Percentiles rank a stretch among this genome's conserved stretches.
Evolutionary conservation across 2,113 vertebrate genomes (phyloP).

Genomic region (Nematolebias whitei): DNA sequence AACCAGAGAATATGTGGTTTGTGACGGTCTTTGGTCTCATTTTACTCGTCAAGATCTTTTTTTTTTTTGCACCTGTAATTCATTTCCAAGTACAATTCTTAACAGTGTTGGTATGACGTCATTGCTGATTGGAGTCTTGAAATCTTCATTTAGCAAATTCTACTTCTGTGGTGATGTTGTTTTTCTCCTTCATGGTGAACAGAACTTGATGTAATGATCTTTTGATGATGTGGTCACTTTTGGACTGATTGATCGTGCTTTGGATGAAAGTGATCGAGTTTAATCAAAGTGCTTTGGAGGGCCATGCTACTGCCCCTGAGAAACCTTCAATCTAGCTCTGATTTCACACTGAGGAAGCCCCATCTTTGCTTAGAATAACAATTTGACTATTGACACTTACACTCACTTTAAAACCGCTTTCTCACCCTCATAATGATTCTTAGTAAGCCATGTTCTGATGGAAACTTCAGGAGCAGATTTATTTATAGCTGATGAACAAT

Average conservation of each 20-base stretch:
- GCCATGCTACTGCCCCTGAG: neutral
- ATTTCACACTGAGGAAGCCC: constrained; percentile 3
- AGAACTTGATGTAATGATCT: constrained; percentile 14
- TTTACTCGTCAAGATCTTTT: neutral
- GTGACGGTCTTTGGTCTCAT: neutral
- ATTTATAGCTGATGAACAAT: neutral
- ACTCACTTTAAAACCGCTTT: constrained; percentile 1
- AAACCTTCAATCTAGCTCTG: constrained; percentile 7
- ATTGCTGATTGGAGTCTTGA: neutral
- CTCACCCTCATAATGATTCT: neutral
- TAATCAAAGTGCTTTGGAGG: constrained; percentile 1
- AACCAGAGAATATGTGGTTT: no score
- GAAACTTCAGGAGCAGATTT: neutral
- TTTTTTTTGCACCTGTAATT: constrained; percentile 1
- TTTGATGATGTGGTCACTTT: constrained; percentile 10
- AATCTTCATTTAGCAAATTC: constrained; percentile 11
- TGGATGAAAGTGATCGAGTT: constrained; percentile 10
- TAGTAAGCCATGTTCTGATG: constrained; percentile 5
- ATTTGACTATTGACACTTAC: constrained; percentile 9
- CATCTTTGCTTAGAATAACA: constrained; percentile 10
- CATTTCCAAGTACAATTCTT: neutral
- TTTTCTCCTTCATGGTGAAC: constrained; percentile 1
- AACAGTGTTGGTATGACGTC: constrained; percentile 3
- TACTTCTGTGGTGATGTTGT: neutral
- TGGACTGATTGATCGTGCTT: neutral